Evolutionary conservation across 2,888 invertebrate genomes (phyloP), one percentile per base, ranked within the genome.

Genomic region (Conchocele bisecta): DNA sequence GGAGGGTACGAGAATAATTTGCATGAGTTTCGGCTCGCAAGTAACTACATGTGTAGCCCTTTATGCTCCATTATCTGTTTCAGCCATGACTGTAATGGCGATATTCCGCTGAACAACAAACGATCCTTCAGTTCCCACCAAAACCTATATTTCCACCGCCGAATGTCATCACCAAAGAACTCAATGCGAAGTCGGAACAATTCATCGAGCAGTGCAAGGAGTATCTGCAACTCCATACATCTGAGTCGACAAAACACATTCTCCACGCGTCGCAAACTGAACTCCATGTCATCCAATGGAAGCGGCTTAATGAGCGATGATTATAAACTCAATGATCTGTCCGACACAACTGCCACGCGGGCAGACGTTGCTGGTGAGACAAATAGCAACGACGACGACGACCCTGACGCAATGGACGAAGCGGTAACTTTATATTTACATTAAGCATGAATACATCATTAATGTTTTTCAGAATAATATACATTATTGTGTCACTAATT

Each of bases 21-120:
- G n/a, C n/a, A n/a, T n/a, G n/a, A n/a, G n/a, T n/a, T n/a, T n/a
- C n/a, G n/a, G n/a, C n/a, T n/a, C n/a, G n/a, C n/a, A n/a, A n/a
- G n/a, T n/a, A n/a, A n/a, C n/a, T n/a, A n/a, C n/a, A n/a, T n/a
- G n/a, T n/a, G n/a, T n/a, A n/a, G n/a, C n/a, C n/a, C n/a, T n/a
- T n/a, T 46, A 20, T 15, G 13, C n/a, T 15, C 17, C 11, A n/a
- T 37, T 37, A 39, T 59, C 50, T 41, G 24, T 78, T 68, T 31
- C 74, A 93, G 94, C 53, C 35, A 46, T 20, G 94, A 94, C 85
- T 96, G 89, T 92, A 97, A 84, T 93, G 91, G 92, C 15, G 89
- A 87, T 57, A 83, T 89, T 13, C 89, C 89, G 9, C 80, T 91
- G 17, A 91, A 91, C 81, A 91, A 91, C 79, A 87, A 89, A 64